Evolutionary conservation across 2,113 vertebrate species (phyloP).

Genomic region (Cyprinus carpio): DNA sequence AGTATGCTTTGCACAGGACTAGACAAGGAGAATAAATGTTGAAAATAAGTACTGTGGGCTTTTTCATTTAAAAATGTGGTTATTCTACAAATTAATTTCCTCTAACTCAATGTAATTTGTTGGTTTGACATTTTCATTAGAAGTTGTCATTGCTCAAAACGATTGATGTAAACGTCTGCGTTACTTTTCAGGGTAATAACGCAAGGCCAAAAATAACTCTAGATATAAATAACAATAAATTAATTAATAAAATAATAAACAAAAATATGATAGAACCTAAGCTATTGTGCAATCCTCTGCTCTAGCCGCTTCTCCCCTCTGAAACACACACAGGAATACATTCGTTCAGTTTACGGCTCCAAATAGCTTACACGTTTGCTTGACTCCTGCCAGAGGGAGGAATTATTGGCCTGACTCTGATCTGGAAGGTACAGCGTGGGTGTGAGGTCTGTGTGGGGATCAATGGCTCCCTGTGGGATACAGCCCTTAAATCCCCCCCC

Average conservation of each 20-base stretch:
- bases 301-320: background rate
- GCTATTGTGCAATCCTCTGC: background rate
- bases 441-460: slow-evolving; percentile 49
- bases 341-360: background rate
- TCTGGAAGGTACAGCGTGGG: slow-evolving; percentile 46
- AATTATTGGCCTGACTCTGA: slow-evolving; percentile 38
- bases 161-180: too few species aligned
- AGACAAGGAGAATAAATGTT: background rate
- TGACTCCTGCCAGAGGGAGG: slow-evolving; percentile 37
- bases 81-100: too few species aligned
- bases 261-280: background rate
- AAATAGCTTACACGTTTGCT: slow-evolving; percentile 41
- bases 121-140: background rate
- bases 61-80: background rate
- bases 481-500: slow-evolving; percentile 47
- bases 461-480: slow-evolving; percentile 50
- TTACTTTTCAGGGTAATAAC: too few species aligned
- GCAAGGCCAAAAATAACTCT: background rate
- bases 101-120: too few species aligned
- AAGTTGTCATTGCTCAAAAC: background rate
- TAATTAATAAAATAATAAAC: background rate
- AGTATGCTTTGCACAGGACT: background rate
- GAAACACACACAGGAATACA: background rate
- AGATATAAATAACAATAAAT: background rate
- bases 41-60: background rate